These are phyloP conservation scores for Aleiodes sp. DNA, from an alignment of 1,140 invertebrate species.

Conservation along the genomic window DNA sequence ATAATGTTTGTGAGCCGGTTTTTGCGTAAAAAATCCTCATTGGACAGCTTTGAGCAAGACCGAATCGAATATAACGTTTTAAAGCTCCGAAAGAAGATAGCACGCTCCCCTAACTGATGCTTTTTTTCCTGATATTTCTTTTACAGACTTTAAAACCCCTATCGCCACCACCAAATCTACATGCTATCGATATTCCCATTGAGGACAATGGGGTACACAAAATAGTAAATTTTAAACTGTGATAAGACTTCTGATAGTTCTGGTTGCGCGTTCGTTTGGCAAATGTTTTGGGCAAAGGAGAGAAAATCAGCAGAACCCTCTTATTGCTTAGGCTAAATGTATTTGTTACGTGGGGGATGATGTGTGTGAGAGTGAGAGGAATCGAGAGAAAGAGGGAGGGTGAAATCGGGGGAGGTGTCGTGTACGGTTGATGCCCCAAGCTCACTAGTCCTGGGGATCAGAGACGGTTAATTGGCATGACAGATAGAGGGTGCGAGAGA, in stretches of 20 bases:
- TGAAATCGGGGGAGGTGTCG: no score
- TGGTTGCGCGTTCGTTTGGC: neutral
- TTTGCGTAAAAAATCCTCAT: slow-evolving; percentile 2
- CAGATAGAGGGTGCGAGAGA: slow-evolving; percentile 61
- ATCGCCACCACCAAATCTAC: neutral
- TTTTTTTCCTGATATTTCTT: neutral
- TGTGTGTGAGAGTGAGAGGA: neutral
- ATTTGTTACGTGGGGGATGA: neutral
- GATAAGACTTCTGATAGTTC: neutral
- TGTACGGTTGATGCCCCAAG: slow-evolving; percentile 11
- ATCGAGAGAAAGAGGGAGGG: slow-evolving; percentile 2
- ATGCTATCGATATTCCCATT: neutral
- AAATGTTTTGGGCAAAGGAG: neutral
- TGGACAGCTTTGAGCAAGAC: neutral
- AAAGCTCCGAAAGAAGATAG: neutral
- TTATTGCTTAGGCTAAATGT: neutral
- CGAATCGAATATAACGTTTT: slow-evolving; percentile 10
- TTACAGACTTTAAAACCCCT: slow-evolving; percentile 2
- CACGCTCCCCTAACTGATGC: neutral
- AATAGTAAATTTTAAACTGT: slow-evolving; percentile 16
- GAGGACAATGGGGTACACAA: neutral
- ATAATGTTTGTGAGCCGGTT: slow-evolving; percentile 27
- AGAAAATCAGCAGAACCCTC: slow-evolving; percentile 9
- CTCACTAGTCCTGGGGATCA: slow-evolving; percentile 39
- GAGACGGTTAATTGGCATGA: slow-evolving; percentile 60